These are phyloP conservation scores for Bufo bufo DNA, from an alignment of 2,113 vertebrate genomes.

Conservation along the genomic window DNA sequence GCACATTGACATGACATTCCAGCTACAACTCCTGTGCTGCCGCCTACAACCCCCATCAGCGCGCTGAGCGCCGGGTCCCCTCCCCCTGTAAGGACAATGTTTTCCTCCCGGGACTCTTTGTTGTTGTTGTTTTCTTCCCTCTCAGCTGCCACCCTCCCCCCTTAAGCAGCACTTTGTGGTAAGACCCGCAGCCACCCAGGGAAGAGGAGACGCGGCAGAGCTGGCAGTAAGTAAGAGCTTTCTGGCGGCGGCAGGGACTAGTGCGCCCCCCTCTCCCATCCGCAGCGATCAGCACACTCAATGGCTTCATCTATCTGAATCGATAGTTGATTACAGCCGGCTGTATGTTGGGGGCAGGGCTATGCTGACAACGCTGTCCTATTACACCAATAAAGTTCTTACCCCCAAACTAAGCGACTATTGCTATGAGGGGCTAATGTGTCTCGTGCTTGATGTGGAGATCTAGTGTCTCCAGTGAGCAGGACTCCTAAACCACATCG, in stretches of 20 bases:
- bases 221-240: conserved; percentile 12
- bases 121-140: conserved; percentile 30
- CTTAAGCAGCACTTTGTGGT: not conserved
- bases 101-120: conserved; percentile 23
- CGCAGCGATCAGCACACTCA: too few species aligned
- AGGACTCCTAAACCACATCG: conserved; percentile 75
- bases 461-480: not conserved
- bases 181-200: not conserved
- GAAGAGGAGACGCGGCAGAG: conserved; percentile 22
- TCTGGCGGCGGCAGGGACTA: not conserved
- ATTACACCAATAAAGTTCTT: not conserved
- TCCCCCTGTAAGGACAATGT: not conserved
- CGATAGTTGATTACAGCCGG: not conserved
- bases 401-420: too few species aligned
- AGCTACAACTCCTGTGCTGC: not conserved
- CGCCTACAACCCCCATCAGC: not conserved
- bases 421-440: too few species aligned
- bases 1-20: not conserved
- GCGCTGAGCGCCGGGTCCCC: not conserved
- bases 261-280: too few species aligned
- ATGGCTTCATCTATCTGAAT: conserved; percentile 39
- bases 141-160: conserved; percentile 3
- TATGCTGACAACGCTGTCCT: not conserved
- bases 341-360: conserved; percentile 33
- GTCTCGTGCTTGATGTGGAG: not conserved